A percentile compares a stretch with the other conserved stretches of the same genome.
Conservation (phyloP, 1,140 invertebrate species). For the Forficula auricularia region DNA sequence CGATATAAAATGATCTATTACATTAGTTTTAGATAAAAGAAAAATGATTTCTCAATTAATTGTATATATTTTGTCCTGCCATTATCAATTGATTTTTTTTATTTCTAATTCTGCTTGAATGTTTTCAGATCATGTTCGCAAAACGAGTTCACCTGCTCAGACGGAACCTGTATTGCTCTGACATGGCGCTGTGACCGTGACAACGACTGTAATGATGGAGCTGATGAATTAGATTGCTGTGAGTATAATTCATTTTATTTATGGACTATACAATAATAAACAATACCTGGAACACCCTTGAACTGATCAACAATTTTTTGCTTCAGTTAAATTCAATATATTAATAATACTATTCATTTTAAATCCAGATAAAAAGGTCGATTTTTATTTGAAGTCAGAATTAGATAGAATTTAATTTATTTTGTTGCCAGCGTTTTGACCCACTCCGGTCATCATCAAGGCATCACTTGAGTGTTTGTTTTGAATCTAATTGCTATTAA, state of each 20-base stretch:
- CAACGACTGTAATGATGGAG: conserved; percentile 38
- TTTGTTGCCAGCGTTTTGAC: background rate
- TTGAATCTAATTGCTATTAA: too few relatives aligned
- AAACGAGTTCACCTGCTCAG: conserved; percentile 34
- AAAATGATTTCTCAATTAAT: too few relatives aligned
- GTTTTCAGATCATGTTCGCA: conserved; percentile 32
- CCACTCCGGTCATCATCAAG: too few relatives aligned
- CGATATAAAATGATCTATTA: too few relatives aligned
- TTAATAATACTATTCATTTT: background rate
- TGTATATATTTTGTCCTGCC: too few relatives aligned
- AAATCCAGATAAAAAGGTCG: background rate
- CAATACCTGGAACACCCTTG: too few relatives aligned
- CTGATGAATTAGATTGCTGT: conserved; percentile 38
- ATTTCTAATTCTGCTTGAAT: too few relatives aligned
- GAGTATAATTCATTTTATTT: conserved; percentile 16
- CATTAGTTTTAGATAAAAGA: too few relatives aligned
- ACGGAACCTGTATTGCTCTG: conserved; percentile 44
- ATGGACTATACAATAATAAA: background rate
- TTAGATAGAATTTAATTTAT: background rate
- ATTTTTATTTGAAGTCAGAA: background rate
- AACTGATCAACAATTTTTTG: too few relatives aligned
- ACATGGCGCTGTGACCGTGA: conserved; percentile 40
- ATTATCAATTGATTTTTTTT: too few relatives aligned
- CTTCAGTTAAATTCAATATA: background rate
- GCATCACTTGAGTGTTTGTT: too few relatives aligned